Evolutionary conservation across 2,113 vertebrate genomes (phyloP).

Genomic region (Phyllostomus discolor): DNA sequence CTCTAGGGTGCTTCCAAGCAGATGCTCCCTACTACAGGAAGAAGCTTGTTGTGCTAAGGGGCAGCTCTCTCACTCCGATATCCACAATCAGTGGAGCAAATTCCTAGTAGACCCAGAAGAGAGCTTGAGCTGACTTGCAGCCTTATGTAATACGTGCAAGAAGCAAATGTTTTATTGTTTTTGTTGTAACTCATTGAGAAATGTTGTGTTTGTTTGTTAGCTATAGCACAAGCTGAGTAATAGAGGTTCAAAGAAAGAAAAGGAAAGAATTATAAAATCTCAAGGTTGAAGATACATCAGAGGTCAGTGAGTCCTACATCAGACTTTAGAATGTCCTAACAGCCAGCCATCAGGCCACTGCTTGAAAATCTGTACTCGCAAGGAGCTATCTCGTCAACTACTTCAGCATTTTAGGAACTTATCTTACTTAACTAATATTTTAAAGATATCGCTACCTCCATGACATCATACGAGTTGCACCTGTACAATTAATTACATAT

Average conservation of each 20-base stretch:
- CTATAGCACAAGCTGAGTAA: not conserved
- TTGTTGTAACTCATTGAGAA: not conserved
- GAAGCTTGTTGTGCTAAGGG: not conserved
- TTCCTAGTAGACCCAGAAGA: not conserved
- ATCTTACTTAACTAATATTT: not conserved
- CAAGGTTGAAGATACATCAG: not conserved
- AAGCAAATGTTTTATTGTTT: not conserved
- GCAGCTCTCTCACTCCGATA: not conserved
- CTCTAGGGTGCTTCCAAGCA: not conserved
- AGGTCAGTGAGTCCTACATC: not conserved
- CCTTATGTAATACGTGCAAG: not conserved
- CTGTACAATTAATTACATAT: not conserved
- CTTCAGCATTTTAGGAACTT: not conserved
- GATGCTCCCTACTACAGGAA: not conserved
- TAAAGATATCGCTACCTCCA: not conserved
- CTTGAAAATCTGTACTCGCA: not conserved
- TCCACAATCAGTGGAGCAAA: not conserved
- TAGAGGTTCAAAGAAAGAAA: not conserved
- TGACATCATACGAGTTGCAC: not conserved
- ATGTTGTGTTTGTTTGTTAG: not conserved
- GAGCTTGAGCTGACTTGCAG: not conserved
- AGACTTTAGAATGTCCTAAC: not conserved
- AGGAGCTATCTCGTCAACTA: not conserved
- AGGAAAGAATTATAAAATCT: not conserved
- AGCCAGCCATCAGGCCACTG: not conserved